A percentile compares a stretch with the other conserved stretches of the same genome.
These are phyloP conservation scores for Nansenia antarctica DNA, from an alignment of 2,113 vertebrate species.

Conservation along the genomic window DNA sequence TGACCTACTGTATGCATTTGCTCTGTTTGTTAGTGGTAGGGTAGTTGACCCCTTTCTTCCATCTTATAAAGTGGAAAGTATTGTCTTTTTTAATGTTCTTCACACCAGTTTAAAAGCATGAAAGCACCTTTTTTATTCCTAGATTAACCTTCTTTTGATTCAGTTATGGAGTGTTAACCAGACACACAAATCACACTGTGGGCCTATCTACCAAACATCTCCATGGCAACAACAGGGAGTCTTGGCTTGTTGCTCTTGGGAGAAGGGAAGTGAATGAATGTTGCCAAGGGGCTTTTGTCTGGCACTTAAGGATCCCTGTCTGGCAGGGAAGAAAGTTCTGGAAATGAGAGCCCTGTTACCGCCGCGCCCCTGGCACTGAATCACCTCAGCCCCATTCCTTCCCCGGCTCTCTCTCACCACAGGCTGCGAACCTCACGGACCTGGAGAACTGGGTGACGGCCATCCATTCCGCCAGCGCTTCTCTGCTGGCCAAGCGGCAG, in stretches of 20 bases:
- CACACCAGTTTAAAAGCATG: slow-evolving; percentile 5
- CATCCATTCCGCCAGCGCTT: slow-evolving; percentile 86
- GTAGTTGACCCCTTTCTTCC: slow-evolving; percentile 9
- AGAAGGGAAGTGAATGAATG: slow-evolving; percentile 2
- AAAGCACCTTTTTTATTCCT: neutral
- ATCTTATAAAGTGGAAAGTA: slow-evolving; percentile 12
- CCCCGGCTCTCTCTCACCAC: neutral
- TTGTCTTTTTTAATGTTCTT: slow-evolving; percentile 12
- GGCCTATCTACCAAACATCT: neutral
- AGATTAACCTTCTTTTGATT: slow-evolving; percentile 6
- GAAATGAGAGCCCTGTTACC: neutral
- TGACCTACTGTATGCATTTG: neutral
- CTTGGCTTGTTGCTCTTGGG: neutral
- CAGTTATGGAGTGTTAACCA: slow-evolving; percentile 20
- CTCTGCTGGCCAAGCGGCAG: slow-evolving; percentile 83
- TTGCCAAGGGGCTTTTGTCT: slow-evolving; percentile 7
- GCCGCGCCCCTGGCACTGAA: neutral
- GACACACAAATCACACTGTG: slow-evolving; percentile 10
- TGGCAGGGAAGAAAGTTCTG: neutral
- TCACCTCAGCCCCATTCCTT: neutral
- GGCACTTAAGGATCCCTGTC: neutral
- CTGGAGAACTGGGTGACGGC: slow-evolving; percentile 91
- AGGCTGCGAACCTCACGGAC: slow-evolving; percentile 87
- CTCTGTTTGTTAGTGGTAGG: slow-evolving; percentile 2
- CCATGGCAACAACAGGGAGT: slow-evolving; percentile 10